Evolutionary conservation across 2,888 invertebrate genomes (phyloP), one percentile per base, ranked within the genome.

Genomic region (Ennomos erosarius): DNA sequence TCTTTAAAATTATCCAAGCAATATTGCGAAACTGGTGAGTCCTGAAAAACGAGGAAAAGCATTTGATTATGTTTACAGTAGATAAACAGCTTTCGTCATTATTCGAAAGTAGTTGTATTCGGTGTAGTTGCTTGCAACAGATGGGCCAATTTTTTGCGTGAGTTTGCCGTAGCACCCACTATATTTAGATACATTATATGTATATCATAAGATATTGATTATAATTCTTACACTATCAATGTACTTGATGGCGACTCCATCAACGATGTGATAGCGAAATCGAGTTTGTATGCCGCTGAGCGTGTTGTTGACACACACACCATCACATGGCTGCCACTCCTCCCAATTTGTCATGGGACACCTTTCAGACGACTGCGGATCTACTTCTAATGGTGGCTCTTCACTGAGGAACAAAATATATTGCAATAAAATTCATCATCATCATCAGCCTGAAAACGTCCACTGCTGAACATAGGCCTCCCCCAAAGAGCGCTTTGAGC

Each of bases 311-410:
- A 70, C 63, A 35, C 91, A 91, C 0, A 76, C 76, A 0, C 88
- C 88, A 12, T 83, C 80, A 59, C 90, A 90, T 0, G 79, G 74
- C 50, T 75, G 62, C 89, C 90, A 90, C 0, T 85, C 83, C 4
- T 82, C 84, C 90, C 90, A 91, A 0, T 73, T 65, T 0, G 85
- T 81, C 78, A 88, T 78, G 1, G 85, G 84, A 52, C 91, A 91
- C 0, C 79, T 70, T 1, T 75, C 65, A 6, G 78, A 52, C 0
- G 83, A 79, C 0, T 74, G 70, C 0, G 86, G 82, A 40, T 87
- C 85, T 0, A 79, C 65, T 26, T 10, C 47, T 0, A 71, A 39
- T 0, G 76, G 68, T 6, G 78, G 73, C 34, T 75, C 75, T 62
- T 82, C 85, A 53, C 85, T 87, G 50, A 3, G 63, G 61, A 40